Conservation (phyloP, 1,140 invertebrate species). For the Zaprionus camerounensis region DNA sequence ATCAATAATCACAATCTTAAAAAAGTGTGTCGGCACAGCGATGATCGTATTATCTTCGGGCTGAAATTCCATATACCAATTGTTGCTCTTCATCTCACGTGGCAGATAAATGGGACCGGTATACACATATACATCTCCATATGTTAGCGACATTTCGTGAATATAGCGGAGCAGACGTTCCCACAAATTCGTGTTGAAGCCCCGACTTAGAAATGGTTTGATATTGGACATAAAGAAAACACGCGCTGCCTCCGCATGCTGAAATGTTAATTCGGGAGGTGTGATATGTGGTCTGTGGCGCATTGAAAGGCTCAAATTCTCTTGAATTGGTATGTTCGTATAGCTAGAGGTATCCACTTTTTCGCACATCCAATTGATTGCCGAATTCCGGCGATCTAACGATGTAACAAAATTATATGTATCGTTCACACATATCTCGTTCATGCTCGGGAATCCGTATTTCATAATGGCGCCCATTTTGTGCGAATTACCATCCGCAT, state of each 20-base stretch:
- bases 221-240: conserved; percentile 98
- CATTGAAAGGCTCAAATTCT: conserved; percentile 87
- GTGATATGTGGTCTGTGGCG: conserved; percentile 90
- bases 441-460: conserved; percentile 96
- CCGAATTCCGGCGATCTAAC: conserved; percentile 94
- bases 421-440: conserved; percentile 93
- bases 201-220: conserved; percentile 96
- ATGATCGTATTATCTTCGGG: conserved; percentile 97
- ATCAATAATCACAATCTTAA: conserved; percentile 95
- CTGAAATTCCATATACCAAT: conserved; percentile 96
- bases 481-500: conserved; percentile 18
- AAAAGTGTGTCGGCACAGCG: conserved; percentile 99
- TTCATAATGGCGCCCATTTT: conserved; percentile 89
- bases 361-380: conserved; percentile 98
- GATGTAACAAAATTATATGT: conserved; percentile 92
- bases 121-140: conserved; percentile 96
- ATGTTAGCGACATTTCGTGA: conserved; percentile 89
- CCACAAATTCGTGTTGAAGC: conserved; percentile 97
- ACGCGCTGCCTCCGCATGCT: conserved; percentile 85
- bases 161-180: conserved; percentile 95
- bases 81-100: conserved; percentile 89
- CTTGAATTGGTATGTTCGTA: conserved; percentile 83
- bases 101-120: conserved; percentile 99
- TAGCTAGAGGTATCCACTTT: conserved; percentile 86
- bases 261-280: not conserved